Base-by-base conservation (phyloP, 1,140 invertebrate genomes). In the Dendrolimus punctatus region DNA sequence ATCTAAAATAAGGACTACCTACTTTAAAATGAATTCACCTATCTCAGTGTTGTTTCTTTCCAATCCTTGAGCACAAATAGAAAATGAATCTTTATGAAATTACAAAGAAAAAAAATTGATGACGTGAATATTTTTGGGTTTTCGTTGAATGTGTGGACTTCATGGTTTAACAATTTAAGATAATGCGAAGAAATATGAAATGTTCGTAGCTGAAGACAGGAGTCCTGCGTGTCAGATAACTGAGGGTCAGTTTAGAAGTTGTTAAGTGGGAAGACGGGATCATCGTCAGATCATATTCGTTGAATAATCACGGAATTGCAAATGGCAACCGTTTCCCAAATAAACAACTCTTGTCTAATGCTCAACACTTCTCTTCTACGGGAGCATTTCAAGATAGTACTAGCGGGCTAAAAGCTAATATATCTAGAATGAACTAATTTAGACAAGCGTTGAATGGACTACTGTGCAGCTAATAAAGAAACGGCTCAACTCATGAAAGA, bases 151-250 rank as follows among this genome's bases (percentile, higher is more conserved):
- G 23, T 23, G 23, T 23, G 23, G 23, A 23, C 23, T 23, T 23
- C 23, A 23, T 23, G 23, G 23, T 23, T 23, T 1, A 23, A 23
- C 23, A 23, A 3, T 23, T 3, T 23, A 23, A 23, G 23, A 23
- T 23, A 23, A 23, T 23, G 23, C 23, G 23, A 23, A 3, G 23
- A 23, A 23, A 23, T 23, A 23, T 8, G 4, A 39, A 38, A 36
- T 8, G 40, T 68, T 75, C 81, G 74, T 75, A 79, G 76, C 81
- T 83, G 81, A 85, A 62, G 80, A 83, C 68, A 79, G 78, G 78
- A 73, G 61, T 60, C 67, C 81, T 85, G 81, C 81, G 65, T 81
- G 58, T 83, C 80, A 77, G 81, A 85, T 75, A 80, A 70, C 65
- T 46, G 80, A 85, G 78, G 81, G 75, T 62, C 8, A 8, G n/a